Base-by-base conservation (phyloP, 1,140 invertebrate species). In the Sycobia sp. region DNA sequence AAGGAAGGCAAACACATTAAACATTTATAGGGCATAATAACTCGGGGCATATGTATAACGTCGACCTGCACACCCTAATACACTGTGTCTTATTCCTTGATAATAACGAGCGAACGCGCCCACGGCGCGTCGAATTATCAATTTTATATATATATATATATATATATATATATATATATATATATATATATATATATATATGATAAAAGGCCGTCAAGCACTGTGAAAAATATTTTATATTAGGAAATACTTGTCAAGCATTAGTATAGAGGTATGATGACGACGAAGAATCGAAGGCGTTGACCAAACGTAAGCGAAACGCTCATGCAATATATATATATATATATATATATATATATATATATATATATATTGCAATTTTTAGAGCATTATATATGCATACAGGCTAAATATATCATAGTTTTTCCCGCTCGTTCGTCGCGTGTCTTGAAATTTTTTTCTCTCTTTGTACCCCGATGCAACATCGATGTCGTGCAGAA, bases 1-100 rank as follows among this genome's bases (percentile, higher is more conserved):
- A 78, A 81, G 78, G 79, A 82, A 82, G 77, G 78, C 80, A 82
- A 82, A 82, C 80, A 82, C 79, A 82, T 82, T 81, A 82, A 80
- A 81, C 78, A 82, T 82, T 82, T 80, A 81, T 74, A 79, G 78
- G 74, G 76, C 79, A 81, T 82, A 82, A 82, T 82, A 82, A 82
- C 79, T 77, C 74, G 74, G 75, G 75, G 75, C 44, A 44, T 41
- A 34, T 62, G 50, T 62, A 50, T 62, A 46, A 62, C 29, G 22
- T 53, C 22, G 16, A 36, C 39, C 27, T n/a, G 20, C 60, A 34
- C 55, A 13, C 51, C 60, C 44, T 62, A 55, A 80, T 72, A 73
- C 67, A 72, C 72, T 73, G 75, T 76, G 77, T 78, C 78, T 79
- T 80, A 76, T 80, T 80, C 79, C 77, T 81, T 75, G 81, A 82